Base-by-base conservation (phyloP, 2,113 vertebrate genomes). In the Brachyistius frenatus region DNA sequence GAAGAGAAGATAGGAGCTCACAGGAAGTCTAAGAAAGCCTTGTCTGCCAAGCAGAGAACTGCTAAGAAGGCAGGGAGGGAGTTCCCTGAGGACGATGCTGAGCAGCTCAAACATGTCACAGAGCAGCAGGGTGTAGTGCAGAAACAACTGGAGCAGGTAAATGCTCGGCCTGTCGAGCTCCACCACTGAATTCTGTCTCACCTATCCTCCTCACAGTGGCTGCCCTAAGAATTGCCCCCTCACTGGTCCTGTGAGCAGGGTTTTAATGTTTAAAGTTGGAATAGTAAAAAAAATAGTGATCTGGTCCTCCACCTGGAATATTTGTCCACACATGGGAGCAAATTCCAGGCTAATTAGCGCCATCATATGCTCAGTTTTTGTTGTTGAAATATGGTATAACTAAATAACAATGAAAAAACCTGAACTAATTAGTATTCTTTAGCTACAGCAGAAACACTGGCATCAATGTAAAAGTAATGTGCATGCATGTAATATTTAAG, bases 91-190 rank as follows among this genome's bases (percentile, higher is more conserved):
- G 98, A 99, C 76, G 98, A 99, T 14, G 96, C 97, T 1, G 98
- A 99, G 70, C 98, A 99, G 85, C 96, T 99, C 44, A 99, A 99
- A 83, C 96, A 98, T 5, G 97, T 99, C 64, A 99, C 98, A 3
- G 98, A 99, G 91, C 98, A 99, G 93, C 98, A 99, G 75, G 97
- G 96, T 66, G 95, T 99, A 94, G 98, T 99, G 80, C 98, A 99
- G 63, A 99, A 98, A 78, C 97, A 99, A 88, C 96, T 99, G 16
- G 98, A 99, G 86, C 98, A 99, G 97, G 98, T 99, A 95, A 87
- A 84, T 79, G 55, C 70, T 78, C 1, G n/a, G 68, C 73, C 80
- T 82, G 80, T 86, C 83, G 67, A 73, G 47, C 67, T 81, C 60
- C 52, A 65, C 50, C 37, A 72, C 41, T 67, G 11, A 76, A 64